Evolutionary conservation across 2,797 vertebrate genomes (phyloP).

Genomic region (Clarias laeviceps): DNA sequence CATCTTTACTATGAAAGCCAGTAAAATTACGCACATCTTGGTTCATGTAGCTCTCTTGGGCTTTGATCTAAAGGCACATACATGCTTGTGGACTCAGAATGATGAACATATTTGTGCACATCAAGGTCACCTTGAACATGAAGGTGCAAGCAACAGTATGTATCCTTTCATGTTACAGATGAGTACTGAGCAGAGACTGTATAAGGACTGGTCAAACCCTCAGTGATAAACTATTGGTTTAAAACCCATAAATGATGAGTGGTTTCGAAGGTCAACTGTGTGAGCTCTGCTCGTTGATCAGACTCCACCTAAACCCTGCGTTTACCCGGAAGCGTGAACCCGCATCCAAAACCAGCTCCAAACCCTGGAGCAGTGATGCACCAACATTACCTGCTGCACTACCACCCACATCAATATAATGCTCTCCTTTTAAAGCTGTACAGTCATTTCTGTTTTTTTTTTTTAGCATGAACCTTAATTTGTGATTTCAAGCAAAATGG

Average conservation of each 20-base stretch:
- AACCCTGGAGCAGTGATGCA: background rate
- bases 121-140: slow-evolving; percentile 3
- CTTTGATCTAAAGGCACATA: background rate
- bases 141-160: too few relatives aligned
- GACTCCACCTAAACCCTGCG: too few relatives aligned
- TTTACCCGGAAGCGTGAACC: too few relatives aligned
- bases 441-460: too few relatives aligned
- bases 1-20: background rate
- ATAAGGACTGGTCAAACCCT: too few relatives aligned
- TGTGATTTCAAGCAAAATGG: background rate
- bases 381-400: background rate
- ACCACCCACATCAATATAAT: background rate
- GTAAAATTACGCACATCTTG: background rate
- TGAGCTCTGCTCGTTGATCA: too few relatives aligned
- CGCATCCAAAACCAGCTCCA: too few relatives aligned
- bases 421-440: background rate
- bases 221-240: too few relatives aligned
- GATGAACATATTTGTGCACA: background rate
- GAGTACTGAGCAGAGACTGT: background rate
- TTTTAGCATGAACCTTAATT: background rate
- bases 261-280: too few relatives aligned
- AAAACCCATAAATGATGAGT: too few relatives aligned
- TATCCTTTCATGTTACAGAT: background rate
- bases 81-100: background rate
- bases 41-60: background rate